Evolutionary conservation across 2,113 vertebrate genomes (phyloP).

Genomic region (Manacus vitellinus): DNA sequence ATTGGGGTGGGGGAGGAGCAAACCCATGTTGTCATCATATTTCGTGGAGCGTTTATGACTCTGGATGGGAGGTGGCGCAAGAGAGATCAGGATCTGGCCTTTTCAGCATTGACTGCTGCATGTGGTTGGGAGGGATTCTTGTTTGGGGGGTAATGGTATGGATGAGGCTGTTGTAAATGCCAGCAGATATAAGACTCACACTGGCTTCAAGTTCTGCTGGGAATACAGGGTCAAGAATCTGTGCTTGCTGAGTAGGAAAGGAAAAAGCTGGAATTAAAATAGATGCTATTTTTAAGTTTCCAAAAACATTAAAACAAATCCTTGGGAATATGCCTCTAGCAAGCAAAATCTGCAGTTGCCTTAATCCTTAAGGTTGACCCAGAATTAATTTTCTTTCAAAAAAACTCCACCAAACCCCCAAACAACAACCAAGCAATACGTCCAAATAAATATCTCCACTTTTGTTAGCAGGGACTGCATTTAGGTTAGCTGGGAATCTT

Average conservation of each 20-base stretch:
- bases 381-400: not conserved
- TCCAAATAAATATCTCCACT: not conserved
- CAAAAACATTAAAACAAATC: constrained; percentile 28
- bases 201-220: not conserved
- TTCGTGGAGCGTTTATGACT: not conserved
- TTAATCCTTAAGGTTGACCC: not conserved
- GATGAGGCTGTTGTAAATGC: not conserved
- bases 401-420: not conserved
- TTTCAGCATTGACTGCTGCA: not conserved
- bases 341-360: not conserved
- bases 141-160: not conserved
- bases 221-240: constrained; percentile 24
- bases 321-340: constrained; percentile 16
- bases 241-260: constrained; percentile 9
- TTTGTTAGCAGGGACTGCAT: not conserved
- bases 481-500: not conserved
- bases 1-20: not conserved
- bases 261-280: not conserved
- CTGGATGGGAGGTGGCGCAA: not conserved
- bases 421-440: not conserved
- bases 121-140: not conserved
- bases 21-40: not conserved
- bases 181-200: fast-evolving
- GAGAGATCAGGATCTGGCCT: not conserved
- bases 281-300: constrained; percentile 42